These are phyloP conservation scores for Lacerta agilis DNA, from an alignment of 2,797 vertebrate genomes.

Conservation along the genomic window DNA sequence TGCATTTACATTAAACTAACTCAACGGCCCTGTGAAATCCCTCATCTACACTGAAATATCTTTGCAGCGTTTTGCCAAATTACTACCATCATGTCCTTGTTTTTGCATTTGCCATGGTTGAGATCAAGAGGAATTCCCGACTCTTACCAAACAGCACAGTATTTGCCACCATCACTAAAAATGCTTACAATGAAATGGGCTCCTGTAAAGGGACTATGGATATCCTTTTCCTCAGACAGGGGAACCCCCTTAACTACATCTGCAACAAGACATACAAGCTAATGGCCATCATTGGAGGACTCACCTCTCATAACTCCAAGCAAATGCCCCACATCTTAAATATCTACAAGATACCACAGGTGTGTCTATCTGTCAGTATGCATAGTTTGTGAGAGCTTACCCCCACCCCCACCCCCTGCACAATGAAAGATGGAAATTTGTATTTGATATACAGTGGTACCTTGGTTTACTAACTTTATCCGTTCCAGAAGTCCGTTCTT, in stretches of 20 bases:
- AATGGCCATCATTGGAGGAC: neutral
- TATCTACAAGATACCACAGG: conserved; percentile 6
- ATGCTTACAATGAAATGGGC: neutral
- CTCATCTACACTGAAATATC: too few relatives aligned
- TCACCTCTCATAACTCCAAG: neutral
- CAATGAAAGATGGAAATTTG: neutral
- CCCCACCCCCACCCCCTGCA: too few relatives aligned
- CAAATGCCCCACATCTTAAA: neutral
- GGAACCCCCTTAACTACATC: neutral
- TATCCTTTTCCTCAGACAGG: neutral
- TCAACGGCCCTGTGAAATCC: too few relatives aligned
- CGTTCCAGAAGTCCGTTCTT: too few relatives aligned
- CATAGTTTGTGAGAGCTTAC: too few relatives aligned
- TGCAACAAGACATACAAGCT: neutral
- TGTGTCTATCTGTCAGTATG: neutral
- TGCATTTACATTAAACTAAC: too few relatives aligned
- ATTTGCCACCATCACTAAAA: neutral
- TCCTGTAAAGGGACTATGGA: neutral
- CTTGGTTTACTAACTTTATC: too few relatives aligned
- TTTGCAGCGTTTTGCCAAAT: too few relatives aligned
- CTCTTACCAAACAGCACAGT: neutral
- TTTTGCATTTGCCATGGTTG: neutral
- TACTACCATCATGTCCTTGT: too few relatives aligned
- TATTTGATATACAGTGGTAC: neutral
- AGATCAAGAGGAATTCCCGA: neutral